Conservation (phyloP, 2,888 invertebrate species). For the Digitonthophagus gazella region DNA sequence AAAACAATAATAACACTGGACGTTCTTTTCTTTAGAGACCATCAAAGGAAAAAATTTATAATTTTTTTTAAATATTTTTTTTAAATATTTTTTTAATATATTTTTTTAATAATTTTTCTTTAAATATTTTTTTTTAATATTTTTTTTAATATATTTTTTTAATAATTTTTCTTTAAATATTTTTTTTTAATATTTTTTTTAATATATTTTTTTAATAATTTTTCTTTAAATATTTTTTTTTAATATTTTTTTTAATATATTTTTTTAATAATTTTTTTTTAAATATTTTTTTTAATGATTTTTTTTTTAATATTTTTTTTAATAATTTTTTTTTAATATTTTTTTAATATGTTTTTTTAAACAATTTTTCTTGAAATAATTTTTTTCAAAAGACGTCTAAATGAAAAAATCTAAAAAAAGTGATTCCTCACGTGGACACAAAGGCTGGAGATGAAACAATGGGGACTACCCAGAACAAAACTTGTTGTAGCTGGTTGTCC, state of each 20-base stretch:
- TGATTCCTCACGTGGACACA: no score
- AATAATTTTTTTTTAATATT: neutral
- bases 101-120: neutral
- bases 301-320: no score
- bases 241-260: neutral
- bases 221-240: neutral
- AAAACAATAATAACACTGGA: no score
- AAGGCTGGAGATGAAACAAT: neutral
- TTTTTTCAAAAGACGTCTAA: no score
- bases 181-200: neutral
- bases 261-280: neutral
- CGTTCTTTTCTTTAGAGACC: no score
- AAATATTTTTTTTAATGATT: neutral
- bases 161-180: neutral
- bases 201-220: neutral
- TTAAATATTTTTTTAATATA: no score
- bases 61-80: no score
- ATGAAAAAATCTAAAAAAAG: no score
- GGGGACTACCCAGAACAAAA: no score
- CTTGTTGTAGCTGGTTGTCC: no score
- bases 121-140: neutral
- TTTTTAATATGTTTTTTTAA: neutral
- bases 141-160: neutral
- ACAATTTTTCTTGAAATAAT: no score
- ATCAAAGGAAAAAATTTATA: no score